A percentile compares a stretch with the other conserved stretches of the same genome.
These are phyloP conservation scores for Drosophila chauvacae DNA, from an alignment of 1,140 invertebrate species.

Conservation along the genomic window DNA sequence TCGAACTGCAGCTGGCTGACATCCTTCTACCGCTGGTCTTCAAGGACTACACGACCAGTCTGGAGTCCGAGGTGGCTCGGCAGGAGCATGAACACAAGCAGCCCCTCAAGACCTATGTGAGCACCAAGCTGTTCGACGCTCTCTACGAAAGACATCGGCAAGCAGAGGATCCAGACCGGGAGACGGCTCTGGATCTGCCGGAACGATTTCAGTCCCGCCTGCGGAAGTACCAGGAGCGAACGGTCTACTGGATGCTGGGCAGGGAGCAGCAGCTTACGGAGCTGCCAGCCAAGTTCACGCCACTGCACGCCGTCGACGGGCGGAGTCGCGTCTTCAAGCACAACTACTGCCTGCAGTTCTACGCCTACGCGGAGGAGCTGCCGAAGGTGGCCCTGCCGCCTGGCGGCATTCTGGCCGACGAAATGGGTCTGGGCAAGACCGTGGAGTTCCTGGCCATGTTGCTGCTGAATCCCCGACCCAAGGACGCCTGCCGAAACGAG, in stretches of 20 bases:
- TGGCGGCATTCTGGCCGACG: constrained; percentile 93
- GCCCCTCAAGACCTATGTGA: constrained; percentile 71
- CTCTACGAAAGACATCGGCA: constrained; percentile 52
- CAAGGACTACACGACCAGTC: constrained; percentile 29
- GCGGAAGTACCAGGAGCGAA: constrained; percentile 88
- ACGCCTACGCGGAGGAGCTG: constrained; percentile 20
- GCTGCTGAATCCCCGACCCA: constrained; percentile 86
- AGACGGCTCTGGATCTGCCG: constrained; percentile 8
- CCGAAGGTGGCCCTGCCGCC: constrained; percentile 74
- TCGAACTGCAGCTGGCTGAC: constrained; percentile 51
- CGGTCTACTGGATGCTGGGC: constrained; percentile 89
- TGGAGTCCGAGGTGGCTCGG: constrained; percentile 56
- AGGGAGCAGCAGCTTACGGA: constrained; percentile 84
- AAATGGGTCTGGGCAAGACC: constrained; percentile 94
- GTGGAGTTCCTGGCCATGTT: constrained; percentile 91
- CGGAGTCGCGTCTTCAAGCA: constrained; percentile 84
- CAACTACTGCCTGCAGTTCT: constrained; percentile 76
- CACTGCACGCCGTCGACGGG: constrained; percentile 41
- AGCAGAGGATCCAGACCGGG: background rate
- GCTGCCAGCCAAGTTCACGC: constrained; percentile 48
- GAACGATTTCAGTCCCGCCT: constrained; percentile 83
- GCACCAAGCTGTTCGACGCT: constrained; percentile 66
- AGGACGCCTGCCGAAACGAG: background rate
- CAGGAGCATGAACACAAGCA: constrained; percentile 52
- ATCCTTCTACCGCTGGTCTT: constrained; percentile 60